Base-by-base conservation (phyloP, 1,140 invertebrate genomes). In the Atta colombica region DNA sequence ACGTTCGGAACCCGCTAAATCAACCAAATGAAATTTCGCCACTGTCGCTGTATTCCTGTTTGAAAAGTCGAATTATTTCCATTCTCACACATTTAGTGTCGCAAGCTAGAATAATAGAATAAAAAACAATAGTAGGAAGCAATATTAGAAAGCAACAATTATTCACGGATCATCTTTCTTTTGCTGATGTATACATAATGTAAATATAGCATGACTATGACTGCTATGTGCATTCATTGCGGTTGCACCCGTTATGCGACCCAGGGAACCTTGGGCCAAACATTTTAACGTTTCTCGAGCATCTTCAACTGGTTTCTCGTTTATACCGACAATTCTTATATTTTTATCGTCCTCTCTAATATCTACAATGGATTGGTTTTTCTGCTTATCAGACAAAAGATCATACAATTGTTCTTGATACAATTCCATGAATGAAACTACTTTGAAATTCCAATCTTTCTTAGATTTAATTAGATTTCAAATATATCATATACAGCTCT, bases 171-270 rank as follows among this genome's bases (percentile, higher is more conserved):
- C 96, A 91, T 94, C 93, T 74, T 96, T 96, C 53, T 96, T 96
- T 66, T 96, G 96, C 91, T 97, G 97, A 35, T 96, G 95, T 63
- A 99, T 97, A 18, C 96, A 96, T 4, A 99, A 95, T 0, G 98
- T 99, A 93, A 99, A 99, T 66, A 99, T 98, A 0, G 98, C 98
- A 95, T 99, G 99, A 78, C 98, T 99, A 8, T 99, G 95, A 88
- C 98, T 99, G 39, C 98, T 99, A 14, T 97, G 96, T 66, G 97
- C 96, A 94, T 99, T 99, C 99, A 99, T 99, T 18, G 98, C 98
- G 0, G 99, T 99, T 2, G 98, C 97, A 7, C 98, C 98, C 0
- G 98, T 99, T 12, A 98, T 97, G 77, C 99, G 95, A 16, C 97
- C 96, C 0, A 96, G 91, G 0, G 98, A 98, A 3, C 98, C 99